Conservation (phyloP, 2,888 invertebrate genomes). For the Agrenia bidenticulata region DNA sequence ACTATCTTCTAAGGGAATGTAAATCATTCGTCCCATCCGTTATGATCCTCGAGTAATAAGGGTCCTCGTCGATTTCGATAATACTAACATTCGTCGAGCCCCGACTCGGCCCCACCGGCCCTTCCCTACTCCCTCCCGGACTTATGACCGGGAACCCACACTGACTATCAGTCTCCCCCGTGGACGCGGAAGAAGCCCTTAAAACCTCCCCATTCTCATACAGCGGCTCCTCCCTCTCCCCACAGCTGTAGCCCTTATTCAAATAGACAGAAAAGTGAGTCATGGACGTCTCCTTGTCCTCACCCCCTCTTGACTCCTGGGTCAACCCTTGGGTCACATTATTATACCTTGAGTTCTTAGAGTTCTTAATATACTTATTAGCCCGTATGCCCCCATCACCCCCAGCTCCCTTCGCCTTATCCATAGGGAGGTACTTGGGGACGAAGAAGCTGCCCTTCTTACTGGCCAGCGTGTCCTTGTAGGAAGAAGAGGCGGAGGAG, state of each 20-base stretch:
- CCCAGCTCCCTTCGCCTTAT: not conserved
- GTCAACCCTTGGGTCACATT: not conserved
- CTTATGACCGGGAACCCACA: constrained; percentile 44
- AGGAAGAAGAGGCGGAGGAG: constrained; percentile 5
- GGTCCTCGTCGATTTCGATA: constrained; percentile 7
- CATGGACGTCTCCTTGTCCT: too few relatives aligned
- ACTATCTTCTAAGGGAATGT: too few relatives aligned
- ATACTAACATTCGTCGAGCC: constrained; percentile 16
- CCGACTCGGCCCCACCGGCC: not conserved
- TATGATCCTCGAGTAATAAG: constrained; percentile 11
- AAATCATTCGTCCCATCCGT: too few relatives aligned
- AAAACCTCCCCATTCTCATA: not conserved
- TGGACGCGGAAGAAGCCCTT: constrained; percentile 1
- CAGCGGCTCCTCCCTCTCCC: not conserved
- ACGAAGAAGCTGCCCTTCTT: constrained; percentile 28
- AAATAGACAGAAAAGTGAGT: constrained; percentile 40
- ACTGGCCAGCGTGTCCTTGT: constrained; percentile 2
- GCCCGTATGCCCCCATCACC: not conserved
- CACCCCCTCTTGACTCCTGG: too few relatives aligned
- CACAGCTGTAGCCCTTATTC: constrained; percentile 30
- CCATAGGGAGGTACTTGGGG: constrained; percentile 35
- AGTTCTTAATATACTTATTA: constrained; percentile 7
- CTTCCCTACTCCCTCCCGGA: not conserved
- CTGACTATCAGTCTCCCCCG: constrained; percentile 43
- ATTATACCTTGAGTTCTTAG: not conserved